phyloP scores from a whole-genome alignment of 2,113 vertebrate species.

The Microcebus lehilahytsara region DNA sequence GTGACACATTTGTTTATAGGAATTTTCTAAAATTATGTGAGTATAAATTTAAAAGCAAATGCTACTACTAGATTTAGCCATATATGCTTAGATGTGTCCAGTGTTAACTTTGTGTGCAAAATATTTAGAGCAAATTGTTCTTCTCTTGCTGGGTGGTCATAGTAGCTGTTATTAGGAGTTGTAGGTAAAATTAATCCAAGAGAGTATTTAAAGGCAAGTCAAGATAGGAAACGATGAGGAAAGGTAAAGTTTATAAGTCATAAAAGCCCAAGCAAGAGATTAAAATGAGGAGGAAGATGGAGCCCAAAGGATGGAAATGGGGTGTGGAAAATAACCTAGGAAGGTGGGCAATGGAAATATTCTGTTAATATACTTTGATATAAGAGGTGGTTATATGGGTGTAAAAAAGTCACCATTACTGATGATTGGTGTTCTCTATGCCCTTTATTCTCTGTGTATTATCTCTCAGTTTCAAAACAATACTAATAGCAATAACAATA shows the following conservation, averaged over 20 bases:
- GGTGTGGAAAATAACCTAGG: neutral
- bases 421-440: neutral
- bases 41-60: slow-evolving; percentile 37
- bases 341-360: neutral
- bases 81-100: neutral
- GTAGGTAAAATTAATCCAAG: slow-evolving; percentile 13
- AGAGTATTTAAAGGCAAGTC: slow-evolving; percentile 5
- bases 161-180: neutral
- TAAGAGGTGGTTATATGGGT: neutral
- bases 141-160: neutral
- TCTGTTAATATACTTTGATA: neutral
- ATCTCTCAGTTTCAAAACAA: neutral
- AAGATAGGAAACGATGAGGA: neutral
- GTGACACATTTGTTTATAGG: neutral
- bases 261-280: neutral
- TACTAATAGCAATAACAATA: neutral
- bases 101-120: slow-evolving; percentile 35
- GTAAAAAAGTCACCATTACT: neutral
- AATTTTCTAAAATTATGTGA: neutral
- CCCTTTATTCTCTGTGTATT: neutral
- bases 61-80: neutral
- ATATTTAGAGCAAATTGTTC: slow-evolving; percentile 4
- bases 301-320: neutral
- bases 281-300: neutral
- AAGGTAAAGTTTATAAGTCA: slow-evolving; percentile 10